Evolutionary conservation across 2,113 vertebrate genomes (phyloP).

Genomic region (Megalops atlanticus): DNA sequence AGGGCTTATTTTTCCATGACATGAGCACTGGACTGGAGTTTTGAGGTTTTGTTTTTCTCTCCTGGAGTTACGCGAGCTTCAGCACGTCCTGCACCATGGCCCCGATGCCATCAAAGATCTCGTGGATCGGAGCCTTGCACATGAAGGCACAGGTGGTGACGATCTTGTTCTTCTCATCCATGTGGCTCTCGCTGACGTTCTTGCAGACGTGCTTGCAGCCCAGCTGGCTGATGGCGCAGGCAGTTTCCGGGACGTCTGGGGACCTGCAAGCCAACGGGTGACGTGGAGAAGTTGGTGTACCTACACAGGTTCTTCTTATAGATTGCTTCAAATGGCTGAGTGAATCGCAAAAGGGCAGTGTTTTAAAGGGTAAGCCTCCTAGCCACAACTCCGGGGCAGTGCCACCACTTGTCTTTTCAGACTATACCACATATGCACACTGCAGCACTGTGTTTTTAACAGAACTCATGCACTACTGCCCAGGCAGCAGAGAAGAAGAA

Average conservation of each 20-base stretch:
- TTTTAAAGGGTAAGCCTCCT: too few species aligned
- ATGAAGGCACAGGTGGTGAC: slow-evolving; percentile 76
- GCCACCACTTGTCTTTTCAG: not conserved
- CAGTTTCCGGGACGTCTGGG: slow-evolving; percentile 69
- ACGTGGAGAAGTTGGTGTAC: too few species aligned
- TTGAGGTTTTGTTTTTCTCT: not conserved
- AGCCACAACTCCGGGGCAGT: too few species aligned
- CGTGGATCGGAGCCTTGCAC: slow-evolving; percentile 73
- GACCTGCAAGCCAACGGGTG: slow-evolving; percentile 61
- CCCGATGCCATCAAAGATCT: slow-evolving; percentile 75
- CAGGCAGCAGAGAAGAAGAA: not conserved
- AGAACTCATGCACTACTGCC: not conserved
- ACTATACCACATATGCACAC: not conserved
- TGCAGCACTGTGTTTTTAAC: not conserved
- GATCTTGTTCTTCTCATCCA: slow-evolving; percentile 74
- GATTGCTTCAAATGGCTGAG: too few species aligned
- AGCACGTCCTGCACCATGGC: slow-evolving; percentile 72
- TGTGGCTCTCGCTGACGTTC: slow-evolving; percentile 70
- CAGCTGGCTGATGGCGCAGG: slow-evolving; percentile 68
- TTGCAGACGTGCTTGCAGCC: slow-evolving; percentile 73
- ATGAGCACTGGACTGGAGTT: not conserved
- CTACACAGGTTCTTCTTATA: too few species aligned
- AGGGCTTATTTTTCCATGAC: not conserved
- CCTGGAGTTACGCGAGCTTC: slow-evolving; percentile 58
- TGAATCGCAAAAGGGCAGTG: too few species aligned